These are phyloP conservation scores for Symphodus melops DNA, from an alignment of 2,113 vertebrate species.

Conservation along the genomic window DNA sequence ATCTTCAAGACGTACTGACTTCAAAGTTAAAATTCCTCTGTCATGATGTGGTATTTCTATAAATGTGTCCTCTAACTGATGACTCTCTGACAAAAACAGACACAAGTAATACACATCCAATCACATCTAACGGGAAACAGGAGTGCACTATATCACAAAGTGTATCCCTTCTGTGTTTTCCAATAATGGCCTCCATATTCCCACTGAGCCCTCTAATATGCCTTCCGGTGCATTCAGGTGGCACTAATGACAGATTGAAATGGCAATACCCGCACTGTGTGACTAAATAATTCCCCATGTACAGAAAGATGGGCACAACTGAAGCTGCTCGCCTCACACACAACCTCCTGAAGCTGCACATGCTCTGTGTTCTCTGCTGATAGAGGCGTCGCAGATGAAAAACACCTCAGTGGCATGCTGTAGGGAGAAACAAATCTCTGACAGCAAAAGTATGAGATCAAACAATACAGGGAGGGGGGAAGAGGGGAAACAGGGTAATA, in stretches of 20 bases:
- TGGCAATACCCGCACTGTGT: slow-evolving; percentile 26
- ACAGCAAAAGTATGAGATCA: slow-evolving; percentile 64
- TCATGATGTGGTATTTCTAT: slow-evolving; percentile 7
- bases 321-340: slow-evolving; percentile 30
- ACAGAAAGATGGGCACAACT: slow-evolving; percentile 35
- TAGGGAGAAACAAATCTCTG: slow-evolving; percentile 58
- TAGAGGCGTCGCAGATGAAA: slow-evolving; percentile 51
- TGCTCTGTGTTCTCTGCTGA: slow-evolving; percentile 48
- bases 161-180: slow-evolving; percentile 33
- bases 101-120: background rate
- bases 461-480: slow-evolving; percentile 39
- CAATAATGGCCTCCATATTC: slow-evolving; percentile 45
- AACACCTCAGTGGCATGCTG: slow-evolving; percentile 45
- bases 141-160: slow-evolving; percentile 41
- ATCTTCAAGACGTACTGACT: background rate
- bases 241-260: slow-evolving; percentile 64
- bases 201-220: slow-evolving; percentile 24
- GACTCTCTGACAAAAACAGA: background rate
- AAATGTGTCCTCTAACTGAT: slow-evolving; percentile 3
- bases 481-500: slow-evolving; percentile 45
- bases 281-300: slow-evolving; percentile 38
- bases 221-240: slow-evolving; percentile 51
- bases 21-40: slow-evolving; percentile 16
- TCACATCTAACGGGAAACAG: slow-evolving; percentile 27
- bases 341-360: slow-evolving; percentile 3